Evolutionary conservation across 2,888 invertebrate species (phyloP), one percentile per base, ranked within the genome.

Genomic region (Aelia acuminata): DNA sequence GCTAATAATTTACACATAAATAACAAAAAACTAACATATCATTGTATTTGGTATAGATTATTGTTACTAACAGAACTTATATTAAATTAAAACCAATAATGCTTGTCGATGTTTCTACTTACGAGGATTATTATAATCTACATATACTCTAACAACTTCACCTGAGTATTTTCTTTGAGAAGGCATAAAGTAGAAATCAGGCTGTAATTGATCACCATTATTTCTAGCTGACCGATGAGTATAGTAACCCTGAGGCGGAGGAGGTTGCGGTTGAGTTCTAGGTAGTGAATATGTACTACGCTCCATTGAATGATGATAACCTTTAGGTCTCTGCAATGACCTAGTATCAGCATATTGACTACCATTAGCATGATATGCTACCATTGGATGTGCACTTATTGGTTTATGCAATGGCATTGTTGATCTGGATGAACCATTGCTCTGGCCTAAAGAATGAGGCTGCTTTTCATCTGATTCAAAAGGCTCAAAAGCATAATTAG

Each of bases 171-270:
- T 97, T 90, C 98, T 93, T 92, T 98, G 98, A 90, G 97, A 97
- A 84, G 98, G 98, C 97, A 98, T 98, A 92, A 98, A 98, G 93
- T 98, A 98, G 93, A 98, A 98, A 93, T 98, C 98, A 0, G 97
- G 96, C 91, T 96, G 95, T 90, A 95, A 92, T 26, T 91, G 90
- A 80, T 91, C 91, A 18, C 88, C 89, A 70, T 91, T 90, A 11
- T 90, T 91, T 86, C 91, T 90, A 13, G 92, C 91, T 90, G 93
- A 92, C 88, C 93, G 90, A 89, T 91, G 91, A n/a, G 89, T 89
- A 84, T 89, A 89, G 87, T 91, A 91, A 57, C 91, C 91, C 84
- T 90, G 92, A 86, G 92, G 92, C 18, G 89, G 90, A 8, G 85
- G 91, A 49, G 87, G 87, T 49, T 80, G 87, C 75, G 94, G 94